phyloP scores from a whole-genome alignment of 2,113 vertebrate species.

The Papio anubis region DNA sequence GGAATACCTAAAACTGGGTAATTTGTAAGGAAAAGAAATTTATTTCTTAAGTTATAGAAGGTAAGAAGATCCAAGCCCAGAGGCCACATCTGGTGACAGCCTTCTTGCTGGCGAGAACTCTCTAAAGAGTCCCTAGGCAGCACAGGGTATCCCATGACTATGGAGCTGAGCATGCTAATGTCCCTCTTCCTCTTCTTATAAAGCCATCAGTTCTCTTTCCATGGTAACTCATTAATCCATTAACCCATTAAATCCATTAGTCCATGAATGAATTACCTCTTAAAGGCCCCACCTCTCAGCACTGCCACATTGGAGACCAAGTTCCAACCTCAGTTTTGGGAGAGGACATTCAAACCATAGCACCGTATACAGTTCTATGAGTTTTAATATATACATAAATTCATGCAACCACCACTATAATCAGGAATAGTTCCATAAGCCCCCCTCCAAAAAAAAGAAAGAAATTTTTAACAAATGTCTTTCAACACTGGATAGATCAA shows the following conservation, averaged over 20 bases:
- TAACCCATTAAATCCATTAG: background rate
- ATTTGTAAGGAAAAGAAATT: background rate
- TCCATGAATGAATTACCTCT: background rate
- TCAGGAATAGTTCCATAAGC: background rate
- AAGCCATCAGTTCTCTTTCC: background rate
- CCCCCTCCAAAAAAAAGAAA: no score
- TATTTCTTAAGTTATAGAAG: background rate
- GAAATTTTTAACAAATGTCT: background rate
- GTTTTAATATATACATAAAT: background rate
- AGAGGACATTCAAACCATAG: background rate
- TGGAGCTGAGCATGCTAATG: background rate
- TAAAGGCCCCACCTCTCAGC: background rate
- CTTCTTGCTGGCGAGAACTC: background rate
- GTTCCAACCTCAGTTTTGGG: background rate
- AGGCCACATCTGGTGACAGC: background rate
- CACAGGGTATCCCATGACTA: background rate
- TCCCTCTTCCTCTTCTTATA: background rate
- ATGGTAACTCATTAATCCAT: background rate
- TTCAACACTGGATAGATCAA: background rate
- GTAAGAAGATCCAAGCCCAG: background rate
- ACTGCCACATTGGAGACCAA: background rate
- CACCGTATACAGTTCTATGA: background rate
- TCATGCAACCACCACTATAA: background rate
- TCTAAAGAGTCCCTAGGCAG: background rate
- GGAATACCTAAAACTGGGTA: background rate